A percentile compares a stretch with the other conserved stretches of the same genome.
These are phyloP conservation scores for Sinella curviseta DNA, from an alignment of 1,140 invertebrate species.

Conservation along the genomic window DNA sequence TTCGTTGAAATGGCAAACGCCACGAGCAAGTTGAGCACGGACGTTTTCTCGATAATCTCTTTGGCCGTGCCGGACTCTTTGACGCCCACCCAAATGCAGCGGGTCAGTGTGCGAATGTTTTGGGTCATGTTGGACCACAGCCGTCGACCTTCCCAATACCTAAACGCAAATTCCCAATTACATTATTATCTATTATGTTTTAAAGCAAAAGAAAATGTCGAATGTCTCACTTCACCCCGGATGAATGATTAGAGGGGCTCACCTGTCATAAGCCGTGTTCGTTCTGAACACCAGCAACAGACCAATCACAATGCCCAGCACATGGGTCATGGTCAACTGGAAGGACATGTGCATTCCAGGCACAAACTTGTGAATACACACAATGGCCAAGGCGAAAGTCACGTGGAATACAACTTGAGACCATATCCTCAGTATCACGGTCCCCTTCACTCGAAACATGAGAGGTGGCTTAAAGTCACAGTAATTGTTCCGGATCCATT, in stretches of 20 bases:
- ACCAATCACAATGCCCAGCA: constrained; percentile 44
- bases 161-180: constrained; percentile 42
- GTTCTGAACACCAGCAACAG: constrained; percentile 43
- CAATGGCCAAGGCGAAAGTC: neutral
- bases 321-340: neutral
- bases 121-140: constrained; percentile 47
- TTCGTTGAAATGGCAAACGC: constrained; percentile 47
- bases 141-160: constrained; percentile 47
- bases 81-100: constrained; percentile 43
- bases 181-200: no score
- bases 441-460: constrained; percentile 6
- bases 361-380: neutral
- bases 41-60: constrained; percentile 43
- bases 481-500: neutral
- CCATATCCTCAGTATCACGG: constrained; percentile 11
- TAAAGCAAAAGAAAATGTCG: neutral
- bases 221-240: no score
- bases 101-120: constrained; percentile 43
- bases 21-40: constrained; percentile 43
- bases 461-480: neutral
- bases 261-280: constrained; percentile 46
- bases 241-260: neutral
- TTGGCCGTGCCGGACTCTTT: constrained; percentile 10
- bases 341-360: neutral
- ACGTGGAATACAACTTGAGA: neutral